Evolutionary conservation across 2,888 invertebrate genomes (phyloP), one percentile per base, ranked within the genome.

Genomic region (Acronicta aceris): DNA sequence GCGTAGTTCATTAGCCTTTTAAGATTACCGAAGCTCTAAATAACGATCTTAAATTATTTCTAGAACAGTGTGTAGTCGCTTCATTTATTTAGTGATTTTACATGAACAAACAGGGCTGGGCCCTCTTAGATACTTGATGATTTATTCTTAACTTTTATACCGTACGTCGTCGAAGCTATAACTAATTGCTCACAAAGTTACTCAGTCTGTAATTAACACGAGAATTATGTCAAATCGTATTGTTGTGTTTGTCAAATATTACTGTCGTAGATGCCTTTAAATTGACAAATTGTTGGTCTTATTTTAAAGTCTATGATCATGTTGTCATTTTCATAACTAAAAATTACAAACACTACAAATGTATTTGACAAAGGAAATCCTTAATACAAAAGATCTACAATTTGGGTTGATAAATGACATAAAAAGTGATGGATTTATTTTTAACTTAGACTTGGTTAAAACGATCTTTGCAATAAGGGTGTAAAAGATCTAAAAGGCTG

Each of bases 71-170:
- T 61, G 48, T 42, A 40, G 27, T 21, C 21, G 25, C 21, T 59
- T 61, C 6, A 17, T 73, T 66, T 73, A 66, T 58, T 66, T 72
- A 64, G 78, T 78, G 69, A 79, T 74, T 71, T 73, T 65, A 73
- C 69, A 75, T 71, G 74, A 78, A 77, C 73, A 78, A 54, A 46
- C 49, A 54, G 71, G 78, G 78, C 78, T 79, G 78, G 79, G 78
- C 79, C 78, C 79, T 59, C 45, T 42, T 65, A 71, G 58, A 61
- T 76, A 72, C 71, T 59, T 74, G 69, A 72, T 78, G 74, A 61
- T 76, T 75, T 70, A 70, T 65, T 69, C 48, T 67, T 53, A 50
- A 67, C 36, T 52, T 54, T 45, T 43, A 40, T 63, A 52, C 49
- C 45, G 49, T 57, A 65, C 43, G 41, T 60, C 59, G 54, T 65